A percentile compares a stretch with the other conserved stretches of the same genome.
These are phyloP conservation scores for Pelobates cultripes DNA, from an alignment of 2,797 vertebrate species.

Conservation along the genomic window DNA sequence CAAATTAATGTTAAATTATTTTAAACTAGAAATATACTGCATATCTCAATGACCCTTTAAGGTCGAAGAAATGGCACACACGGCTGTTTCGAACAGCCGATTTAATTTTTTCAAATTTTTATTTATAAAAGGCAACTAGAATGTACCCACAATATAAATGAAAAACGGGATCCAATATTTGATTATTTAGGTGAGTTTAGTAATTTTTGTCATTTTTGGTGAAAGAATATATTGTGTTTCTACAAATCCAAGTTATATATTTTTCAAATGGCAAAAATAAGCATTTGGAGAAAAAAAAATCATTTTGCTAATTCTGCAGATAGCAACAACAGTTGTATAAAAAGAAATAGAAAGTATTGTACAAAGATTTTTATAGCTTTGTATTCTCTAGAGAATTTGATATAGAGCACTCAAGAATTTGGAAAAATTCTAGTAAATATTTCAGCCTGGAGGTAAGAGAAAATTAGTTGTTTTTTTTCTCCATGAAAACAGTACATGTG, in stretches of 20 bases:
- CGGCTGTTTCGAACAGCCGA: slow-evolving; percentile 14
- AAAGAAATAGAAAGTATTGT: slow-evolving; percentile 22
- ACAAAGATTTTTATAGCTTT: slow-evolving; percentile 58
- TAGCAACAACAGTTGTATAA: slow-evolving; percentile 32
- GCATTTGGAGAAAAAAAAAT: slow-evolving; percentile 22
- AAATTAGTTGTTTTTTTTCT: slow-evolving; percentile 37
- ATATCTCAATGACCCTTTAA: slow-evolving; percentile 37
- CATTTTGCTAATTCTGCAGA: background rate
- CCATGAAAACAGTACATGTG: slow-evolving; percentile 65
- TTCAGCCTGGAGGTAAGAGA: slow-evolving; percentile 63
- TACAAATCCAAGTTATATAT: slow-evolving; percentile 16
- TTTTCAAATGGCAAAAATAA: slow-evolving; percentile 5
- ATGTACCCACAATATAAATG: background rate
- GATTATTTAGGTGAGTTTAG: too few species aligned
- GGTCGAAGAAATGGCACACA: slow-evolving; percentile 15
- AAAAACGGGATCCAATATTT: background rate
- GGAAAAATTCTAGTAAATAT: slow-evolving; percentile 69
- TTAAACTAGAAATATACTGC: slow-evolving; percentile 11
- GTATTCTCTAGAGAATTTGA: slow-evolving; percentile 64
- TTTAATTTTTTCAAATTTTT: slow-evolving; percentile 19
- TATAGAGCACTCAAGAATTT: slow-evolving; percentile 64
- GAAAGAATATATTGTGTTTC: background rate
- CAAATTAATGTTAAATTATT: slow-evolving; percentile 13
- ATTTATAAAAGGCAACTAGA: background rate
- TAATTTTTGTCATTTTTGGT: too few species aligned